Conservation (phyloP, 2,888 invertebrate genomes). For the Pheosia gnoma region DNA sequence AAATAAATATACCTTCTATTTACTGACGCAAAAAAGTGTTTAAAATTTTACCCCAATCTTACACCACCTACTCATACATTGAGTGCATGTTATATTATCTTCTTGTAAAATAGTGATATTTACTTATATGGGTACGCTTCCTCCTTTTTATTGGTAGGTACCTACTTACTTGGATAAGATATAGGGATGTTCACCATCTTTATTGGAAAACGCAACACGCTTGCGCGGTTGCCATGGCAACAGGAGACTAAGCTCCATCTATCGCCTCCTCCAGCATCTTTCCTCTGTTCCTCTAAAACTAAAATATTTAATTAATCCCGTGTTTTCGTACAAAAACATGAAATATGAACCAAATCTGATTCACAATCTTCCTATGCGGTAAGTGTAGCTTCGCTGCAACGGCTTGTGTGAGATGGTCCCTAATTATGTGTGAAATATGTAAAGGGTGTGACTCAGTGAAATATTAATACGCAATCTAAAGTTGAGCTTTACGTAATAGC, state of each 20-base stretch:
- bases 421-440: constrained; percentile 7
- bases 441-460: constrained; percentile 42
- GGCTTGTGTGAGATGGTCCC: constrained; percentile 7
- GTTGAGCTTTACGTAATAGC: constrained; percentile 41
- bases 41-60: no score
- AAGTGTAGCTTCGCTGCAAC: constrained; percentile 12
- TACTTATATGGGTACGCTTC: no score
- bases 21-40: no score
- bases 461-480: constrained; percentile 56
- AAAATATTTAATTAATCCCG: constrained; percentile 31
- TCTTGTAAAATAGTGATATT: no score
- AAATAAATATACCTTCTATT: no score
- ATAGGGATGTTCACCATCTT: not conserved
- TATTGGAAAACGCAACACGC: constrained; percentile 49
- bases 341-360: constrained; percentile 18
- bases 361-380: constrained; percentile 21
- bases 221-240: constrained; percentile 66
- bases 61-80: no score
- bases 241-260: constrained; percentile 63
- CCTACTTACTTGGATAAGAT: no score
- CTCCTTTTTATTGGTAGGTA: no score
- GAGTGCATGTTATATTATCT: no score
- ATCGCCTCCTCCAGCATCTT: constrained; percentile 60
- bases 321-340: constrained; percentile 11
- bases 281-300: constrained; percentile 51